Conservation (phyloP, 2,797 vertebrate species). For the Poeciliopsis presidionis region DNA sequence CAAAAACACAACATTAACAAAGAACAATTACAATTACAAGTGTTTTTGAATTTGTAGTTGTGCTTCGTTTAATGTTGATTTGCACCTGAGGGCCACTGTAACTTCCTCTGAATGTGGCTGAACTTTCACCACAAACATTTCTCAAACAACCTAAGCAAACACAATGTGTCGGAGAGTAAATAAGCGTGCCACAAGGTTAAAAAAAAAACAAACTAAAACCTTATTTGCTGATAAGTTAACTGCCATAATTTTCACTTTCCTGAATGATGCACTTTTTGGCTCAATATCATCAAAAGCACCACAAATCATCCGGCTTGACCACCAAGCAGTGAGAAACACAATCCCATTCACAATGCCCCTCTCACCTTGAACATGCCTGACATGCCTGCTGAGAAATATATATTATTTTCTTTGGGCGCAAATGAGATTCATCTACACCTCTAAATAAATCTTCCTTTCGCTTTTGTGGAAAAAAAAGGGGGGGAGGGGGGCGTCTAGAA, state of each 20-base stretch:
- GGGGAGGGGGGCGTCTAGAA: conserved; percentile 12
- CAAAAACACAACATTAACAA: no score
- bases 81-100: no score
- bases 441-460: conserved; percentile 54
- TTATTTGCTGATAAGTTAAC: background rate
- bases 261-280: conserved; percentile 12
- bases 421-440: conserved; percentile 70
- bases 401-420: conserved; percentile 54
- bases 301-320: conserved; percentile 19
- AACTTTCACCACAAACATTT: background rate
- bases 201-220: conserved; percentile 8
- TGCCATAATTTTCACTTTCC: conserved; percentile 9
- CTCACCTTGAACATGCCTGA: conserved; percentile 50
- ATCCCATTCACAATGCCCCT: conserved; percentile 38
- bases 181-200: background rate
- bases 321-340: conserved; percentile 49
- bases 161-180: background rate
- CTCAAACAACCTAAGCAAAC: background rate
- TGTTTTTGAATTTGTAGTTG: no score
- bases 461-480: conserved; percentile 34
- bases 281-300: conserved; percentile 10
- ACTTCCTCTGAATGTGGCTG: background rate
- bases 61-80: no score
- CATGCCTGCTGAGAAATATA: conserved; percentile 57
- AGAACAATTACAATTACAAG: no score